Percentiles rank a stretch among this genome's conserved stretches.
These are phyloP conservation scores for Rissa tridactyla DNA, from an alignment of 2,113 vertebrate genomes.

Conservation along the genomic window DNA sequence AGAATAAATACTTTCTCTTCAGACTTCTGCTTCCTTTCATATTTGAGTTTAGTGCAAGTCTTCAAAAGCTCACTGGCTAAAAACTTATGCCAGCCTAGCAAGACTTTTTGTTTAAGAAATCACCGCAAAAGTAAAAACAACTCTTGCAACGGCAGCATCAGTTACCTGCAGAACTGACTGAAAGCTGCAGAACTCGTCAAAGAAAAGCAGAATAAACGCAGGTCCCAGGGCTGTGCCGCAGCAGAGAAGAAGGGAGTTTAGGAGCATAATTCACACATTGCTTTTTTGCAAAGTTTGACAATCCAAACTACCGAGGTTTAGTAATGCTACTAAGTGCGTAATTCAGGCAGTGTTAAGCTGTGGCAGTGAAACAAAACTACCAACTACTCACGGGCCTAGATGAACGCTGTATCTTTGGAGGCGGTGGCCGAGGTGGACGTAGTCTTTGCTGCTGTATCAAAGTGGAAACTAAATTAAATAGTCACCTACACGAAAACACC, in stretches of 20 bases:
- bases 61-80: constrained; percentile 57
- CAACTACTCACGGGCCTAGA: constrained; percentile 84
- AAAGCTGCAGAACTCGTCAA: constrained; percentile 11
- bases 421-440: constrained; percentile 78
- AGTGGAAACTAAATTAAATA: constrained; percentile 74
- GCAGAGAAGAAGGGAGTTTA: constrained; percentile 57
- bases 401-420: constrained; percentile 82
- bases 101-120: background rate
- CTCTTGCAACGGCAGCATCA: background rate
- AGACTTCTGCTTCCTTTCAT: constrained; percentile 53
- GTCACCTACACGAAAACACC: constrained; percentile 7
- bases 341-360: constrained; percentile 75
- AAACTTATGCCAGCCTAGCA: background rate
- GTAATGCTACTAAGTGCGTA: constrained; percentile 52
- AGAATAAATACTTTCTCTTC: background rate
- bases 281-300: constrained; percentile 50
- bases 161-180: constrained; percentile 44
- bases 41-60: constrained; percentile 32
- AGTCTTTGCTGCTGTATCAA: constrained; percentile 81
- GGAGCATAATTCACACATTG: constrained; percentile 33
- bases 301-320: constrained; percentile 70
- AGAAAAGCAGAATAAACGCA: constrained; percentile 64
- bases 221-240: constrained; percentile 58
- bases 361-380: constrained; percentile 52
- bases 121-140: background rate